Conservation (phyloP, 2,113 vertebrate species). For the Pelodiscus sinensis region DNA sequence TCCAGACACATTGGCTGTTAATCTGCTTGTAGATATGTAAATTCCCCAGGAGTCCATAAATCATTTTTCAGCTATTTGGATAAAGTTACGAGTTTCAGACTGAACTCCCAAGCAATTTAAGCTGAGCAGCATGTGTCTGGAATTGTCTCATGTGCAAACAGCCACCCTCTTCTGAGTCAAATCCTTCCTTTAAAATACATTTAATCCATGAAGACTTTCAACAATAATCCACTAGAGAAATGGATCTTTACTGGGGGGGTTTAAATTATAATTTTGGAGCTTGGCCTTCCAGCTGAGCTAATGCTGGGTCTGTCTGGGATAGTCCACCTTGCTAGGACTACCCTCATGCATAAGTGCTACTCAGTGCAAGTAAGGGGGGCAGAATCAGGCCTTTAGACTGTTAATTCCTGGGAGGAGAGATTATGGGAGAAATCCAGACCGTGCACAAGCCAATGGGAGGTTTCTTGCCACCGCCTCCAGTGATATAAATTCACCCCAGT, state of each 20-base stretch:
- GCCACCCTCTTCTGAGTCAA: neutral
- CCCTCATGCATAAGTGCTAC: neutral
- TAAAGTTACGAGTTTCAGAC: neutral
- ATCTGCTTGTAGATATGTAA: neutral
- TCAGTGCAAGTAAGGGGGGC: neutral
- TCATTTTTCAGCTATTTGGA: neutral
- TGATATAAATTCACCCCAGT: neutral
- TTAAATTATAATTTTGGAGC: neutral
- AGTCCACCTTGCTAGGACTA: neutral
- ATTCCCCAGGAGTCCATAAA: neutral
- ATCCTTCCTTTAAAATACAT: neutral
- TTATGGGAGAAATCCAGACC: neutral
- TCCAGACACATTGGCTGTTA: neutral
- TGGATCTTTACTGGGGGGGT: neutral
- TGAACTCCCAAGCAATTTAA: neutral
- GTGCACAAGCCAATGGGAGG: neutral
- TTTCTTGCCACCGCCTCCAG: neutral
- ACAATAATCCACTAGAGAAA: neutral
- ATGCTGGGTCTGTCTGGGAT: neutral
- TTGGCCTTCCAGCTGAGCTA: neutral
- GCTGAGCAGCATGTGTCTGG: neutral
- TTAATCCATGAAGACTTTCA: neutral
- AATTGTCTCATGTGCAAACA: neutral
- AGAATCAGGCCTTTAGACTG: neutral
- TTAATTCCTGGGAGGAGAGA: neutral